Base-by-base conservation (phyloP, 2,113 vertebrate genomes). In the Neolamprologus toae region DNA sequence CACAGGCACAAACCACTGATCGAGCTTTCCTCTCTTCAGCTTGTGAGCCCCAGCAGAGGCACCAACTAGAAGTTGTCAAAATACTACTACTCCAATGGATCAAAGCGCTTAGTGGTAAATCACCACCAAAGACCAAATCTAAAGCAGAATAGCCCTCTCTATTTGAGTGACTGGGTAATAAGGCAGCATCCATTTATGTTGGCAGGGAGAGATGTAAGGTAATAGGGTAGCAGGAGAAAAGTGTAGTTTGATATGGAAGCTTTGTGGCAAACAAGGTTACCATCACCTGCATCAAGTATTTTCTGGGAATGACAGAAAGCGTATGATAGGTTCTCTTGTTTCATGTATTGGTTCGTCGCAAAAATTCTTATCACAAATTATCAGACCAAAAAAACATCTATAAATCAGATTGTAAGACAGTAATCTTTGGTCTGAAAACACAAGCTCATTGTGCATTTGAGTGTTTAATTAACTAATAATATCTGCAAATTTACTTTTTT, bases 1-100 rank as follows among this genome's bases (percentile, higher is more conserved):
- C 84, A 42, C 66, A 55, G 63, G 86, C 73, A 89, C 83, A 90
- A 92, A 83, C 59, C 51, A 81, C 57, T 45, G 59, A 89, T 83
- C 7, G 4, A 90, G 80, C 57, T 40, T 87, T 82, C 63, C 78
- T 81, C 81, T 80, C 80, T 28, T 2, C 88, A 78, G 85, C 66
- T 85, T 63, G 79, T 73, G 45, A 80, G 61, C 83, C 53, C 47
- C 81, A 80, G 63, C 5, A 5, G 63, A 84, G 81, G 71, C 79
- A 85, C 85, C 87, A 82, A 84, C 47, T 45, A 19, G 13, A 51
- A 81, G 80, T 21, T 86, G 79, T 89, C 79, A 81, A 53, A 87
- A 86, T 6, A 14, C 86, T 33, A 86, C 84, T 49, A 86, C 83
- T 71, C 53, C 23, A 85, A 80, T 26, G 71, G 89, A 93, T 92